These are phyloP conservation scores for Chaetophractus vellerosus DNA, from an alignment of 2,797 vertebrate species.

Conservation along the genomic window DNA sequence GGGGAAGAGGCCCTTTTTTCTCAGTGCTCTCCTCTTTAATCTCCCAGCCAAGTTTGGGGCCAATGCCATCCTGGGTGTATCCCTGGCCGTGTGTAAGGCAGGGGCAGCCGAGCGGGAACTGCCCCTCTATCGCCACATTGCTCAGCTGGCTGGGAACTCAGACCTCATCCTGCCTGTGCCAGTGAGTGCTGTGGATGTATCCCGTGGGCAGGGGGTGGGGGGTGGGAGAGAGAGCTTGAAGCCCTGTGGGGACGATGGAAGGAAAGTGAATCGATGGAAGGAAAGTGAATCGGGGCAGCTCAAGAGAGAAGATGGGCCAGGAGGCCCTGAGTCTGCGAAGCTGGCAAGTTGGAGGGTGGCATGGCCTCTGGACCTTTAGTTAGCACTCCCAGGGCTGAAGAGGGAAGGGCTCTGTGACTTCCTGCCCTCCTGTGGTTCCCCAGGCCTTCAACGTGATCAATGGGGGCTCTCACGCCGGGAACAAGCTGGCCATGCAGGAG, in stretches of 20 bases:
- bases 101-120: constrained; percentile 95
- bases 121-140: constrained; percentile 96
- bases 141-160: constrained; percentile 95
- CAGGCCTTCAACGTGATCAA: constrained; percentile 98
- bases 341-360: background rate
- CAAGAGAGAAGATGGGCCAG: background rate
- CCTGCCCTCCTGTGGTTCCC: constrained; percentile 64
- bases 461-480: constrained; percentile 96
- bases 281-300: background rate
- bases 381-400: background rate
- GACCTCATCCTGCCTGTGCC: constrained; percentile 96
- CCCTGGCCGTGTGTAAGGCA: constrained; percentile 95
- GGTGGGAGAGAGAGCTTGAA: constrained; percentile 32
- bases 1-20: background rate
- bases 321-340: background rate
- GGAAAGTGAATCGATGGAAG: background rate
- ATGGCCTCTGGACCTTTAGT: background rate
- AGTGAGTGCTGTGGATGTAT: constrained; percentile 88
- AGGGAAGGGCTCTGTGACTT: background rate
- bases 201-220: background rate
- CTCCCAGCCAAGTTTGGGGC: constrained; percentile 95
- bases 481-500: constrained; percentile 97
- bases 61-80: constrained; percentile 96
- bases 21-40: constrained; percentile 55
- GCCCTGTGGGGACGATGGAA: background rate